A percentile compares a stretch with the other conserved stretches of the same genome.
phyloP scores from a whole-genome alignment of 2,888 invertebrate species.

The Aelia acuminata region DNA sequence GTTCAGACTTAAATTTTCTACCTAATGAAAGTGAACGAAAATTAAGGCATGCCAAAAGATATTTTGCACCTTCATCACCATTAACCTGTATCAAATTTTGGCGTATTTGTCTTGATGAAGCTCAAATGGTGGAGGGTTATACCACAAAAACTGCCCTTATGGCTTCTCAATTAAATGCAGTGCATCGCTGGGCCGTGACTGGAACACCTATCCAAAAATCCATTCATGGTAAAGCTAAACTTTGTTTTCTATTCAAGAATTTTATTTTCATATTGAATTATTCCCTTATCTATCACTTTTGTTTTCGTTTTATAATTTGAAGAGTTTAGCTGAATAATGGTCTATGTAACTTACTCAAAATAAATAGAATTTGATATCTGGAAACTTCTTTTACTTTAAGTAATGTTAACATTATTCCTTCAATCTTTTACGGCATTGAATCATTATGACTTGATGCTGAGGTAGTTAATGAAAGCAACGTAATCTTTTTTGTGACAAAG shows the following conservation, averaged over 20 bases:
- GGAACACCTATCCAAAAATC: conserved; percentile 80
- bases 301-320: no score
- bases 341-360: no score
- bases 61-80: conserved; percentile 77
- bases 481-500: no score
- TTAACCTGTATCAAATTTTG: conserved; percentile 81
- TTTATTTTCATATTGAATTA: neutral
- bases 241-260: neutral
- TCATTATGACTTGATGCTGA: no score
- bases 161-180: conserved; percentile 74
- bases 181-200: conserved; percentile 82
- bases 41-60: conserved; percentile 76
- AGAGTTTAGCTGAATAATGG: no score
- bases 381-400: no score
- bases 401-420: no score
- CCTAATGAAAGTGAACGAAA: conserved; percentile 69
- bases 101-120: conserved; percentile 84
- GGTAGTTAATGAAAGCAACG: no score
- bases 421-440: no score
- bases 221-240: conserved; percentile 70
- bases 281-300: no score
- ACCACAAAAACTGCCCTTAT: conserved; percentile 75
- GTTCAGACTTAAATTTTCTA: conserved; percentile 63
- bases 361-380: no score
- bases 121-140: conserved; percentile 81